phyloP scores from a whole-genome alignment of 1,140 invertebrate species.

The Hormaphis cornu region DNA sequence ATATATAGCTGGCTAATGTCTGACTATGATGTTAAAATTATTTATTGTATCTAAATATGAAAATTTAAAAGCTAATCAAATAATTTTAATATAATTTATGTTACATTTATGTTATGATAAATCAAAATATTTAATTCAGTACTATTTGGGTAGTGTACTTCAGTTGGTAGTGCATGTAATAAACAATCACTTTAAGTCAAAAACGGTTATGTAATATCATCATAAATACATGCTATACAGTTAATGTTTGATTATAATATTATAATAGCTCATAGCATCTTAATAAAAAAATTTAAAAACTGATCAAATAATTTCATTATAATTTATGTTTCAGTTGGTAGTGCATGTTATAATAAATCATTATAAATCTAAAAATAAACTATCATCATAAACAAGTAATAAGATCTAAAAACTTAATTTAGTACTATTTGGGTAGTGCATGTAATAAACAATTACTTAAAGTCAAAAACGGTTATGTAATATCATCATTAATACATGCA shows the following conservation, averaged over 20 bases:
- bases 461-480: background rate
- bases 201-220: background rate
- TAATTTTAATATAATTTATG: no score
- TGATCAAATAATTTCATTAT: background rate
- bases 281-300: no score
- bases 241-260: no score
- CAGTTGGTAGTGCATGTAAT: conserved; percentile 22
- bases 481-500: no score
- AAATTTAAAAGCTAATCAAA: no score
- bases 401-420: background rate
- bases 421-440: conserved; percentile 17
- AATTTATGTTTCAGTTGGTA: background rate
- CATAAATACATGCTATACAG: no score
- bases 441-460: background rate
- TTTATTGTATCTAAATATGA: no score
- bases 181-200: background rate
- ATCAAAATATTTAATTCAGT: background rate
- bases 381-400: background rate
- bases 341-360: background rate
- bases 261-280: no score
- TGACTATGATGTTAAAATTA: no score
- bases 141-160: background rate
- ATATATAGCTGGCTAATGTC: no score
- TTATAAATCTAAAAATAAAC: background rate
- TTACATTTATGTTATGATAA: no score